Evolutionary conservation across 2,797 vertebrate genomes (phyloP).

Genomic region (Holocentrus rufus): DNA sequence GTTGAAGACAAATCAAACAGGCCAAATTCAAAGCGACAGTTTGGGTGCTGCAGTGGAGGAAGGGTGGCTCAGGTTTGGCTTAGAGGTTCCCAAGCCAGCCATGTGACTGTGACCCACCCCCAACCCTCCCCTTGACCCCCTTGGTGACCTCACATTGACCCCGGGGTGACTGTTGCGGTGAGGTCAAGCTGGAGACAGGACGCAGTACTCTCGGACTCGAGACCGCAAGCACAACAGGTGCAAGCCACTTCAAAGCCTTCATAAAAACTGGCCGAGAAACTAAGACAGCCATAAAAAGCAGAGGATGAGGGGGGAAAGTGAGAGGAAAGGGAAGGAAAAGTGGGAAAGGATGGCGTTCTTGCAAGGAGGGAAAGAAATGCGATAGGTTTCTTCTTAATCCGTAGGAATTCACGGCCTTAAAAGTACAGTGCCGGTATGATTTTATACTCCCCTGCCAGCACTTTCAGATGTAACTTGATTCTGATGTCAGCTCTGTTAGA

Average conservation of each 20-base stretch:
- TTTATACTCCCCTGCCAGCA: slow-evolving; percentile 38
- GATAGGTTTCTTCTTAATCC: slow-evolving; percentile 51
- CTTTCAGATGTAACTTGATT: slow-evolving; percentile 26
- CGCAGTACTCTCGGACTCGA: slow-evolving; percentile 61
- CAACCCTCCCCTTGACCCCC: slow-evolving; percentile 20
- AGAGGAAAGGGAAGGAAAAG: not conserved
- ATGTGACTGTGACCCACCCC: slow-evolving; percentile 30
- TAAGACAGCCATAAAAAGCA: slow-evolving; percentile 43
- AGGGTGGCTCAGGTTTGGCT: not conserved
- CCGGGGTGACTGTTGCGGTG: slow-evolving; percentile 76
- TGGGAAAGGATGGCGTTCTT: slow-evolving; percentile 17
- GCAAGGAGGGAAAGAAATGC: slow-evolving; percentile 28
- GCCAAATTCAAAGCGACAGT: too few relatives aligned
- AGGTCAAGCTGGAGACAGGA: slow-evolving; percentile 78
- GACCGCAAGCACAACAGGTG: slow-evolving; percentile 84
- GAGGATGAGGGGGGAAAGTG: not conserved
- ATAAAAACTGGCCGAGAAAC: slow-evolving; percentile 34
- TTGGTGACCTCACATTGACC: slow-evolving; percentile 81
- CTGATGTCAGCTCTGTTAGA: slow-evolving; percentile 22
- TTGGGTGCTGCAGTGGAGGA: too few relatives aligned
- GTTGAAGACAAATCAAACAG: too few relatives aligned
- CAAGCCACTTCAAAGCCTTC: slow-evolving; percentile 63
- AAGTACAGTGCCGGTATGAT: slow-evolving; percentile 31
- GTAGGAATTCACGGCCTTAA: slow-evolving; percentile 47
- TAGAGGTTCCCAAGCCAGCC: slow-evolving; percentile 10